Evolutionary conservation across 2,113 vertebrate species (phyloP).

Genomic region (Murina feae): DNA sequence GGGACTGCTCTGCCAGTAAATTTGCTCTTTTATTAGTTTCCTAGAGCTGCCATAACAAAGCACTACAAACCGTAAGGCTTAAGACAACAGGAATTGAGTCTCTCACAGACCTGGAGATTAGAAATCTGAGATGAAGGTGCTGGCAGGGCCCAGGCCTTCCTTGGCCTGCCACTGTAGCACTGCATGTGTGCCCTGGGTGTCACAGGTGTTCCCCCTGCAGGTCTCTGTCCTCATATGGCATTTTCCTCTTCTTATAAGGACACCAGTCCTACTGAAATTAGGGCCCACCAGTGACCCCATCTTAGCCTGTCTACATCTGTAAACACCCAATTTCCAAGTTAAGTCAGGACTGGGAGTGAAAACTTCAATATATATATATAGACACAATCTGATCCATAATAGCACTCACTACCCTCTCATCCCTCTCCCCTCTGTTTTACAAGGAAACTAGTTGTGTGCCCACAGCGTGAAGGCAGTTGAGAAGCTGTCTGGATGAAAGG

Average conservation of each 20-base stretch:
- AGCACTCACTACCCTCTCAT: neutral
- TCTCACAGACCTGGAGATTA: neutral
- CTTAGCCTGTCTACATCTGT: neutral
- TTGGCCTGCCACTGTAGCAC: fast-evolving
- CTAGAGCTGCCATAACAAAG: neutral
- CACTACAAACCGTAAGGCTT: neutral
- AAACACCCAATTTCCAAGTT: neutral
- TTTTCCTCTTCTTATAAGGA: neutral
- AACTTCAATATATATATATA: neutral
- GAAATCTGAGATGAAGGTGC: neutral
- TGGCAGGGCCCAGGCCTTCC: neutral
- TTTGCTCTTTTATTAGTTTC: neutral
- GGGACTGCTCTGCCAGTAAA: neutral
- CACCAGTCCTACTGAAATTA: neutral
- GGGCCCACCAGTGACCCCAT: neutral
- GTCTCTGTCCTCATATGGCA: neutral
- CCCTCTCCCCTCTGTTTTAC: neutral
- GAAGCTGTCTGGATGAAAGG: neutral
- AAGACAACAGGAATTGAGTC: neutral
- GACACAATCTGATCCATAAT: neutral
- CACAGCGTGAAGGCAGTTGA: neutral
- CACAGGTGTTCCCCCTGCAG: neutral
- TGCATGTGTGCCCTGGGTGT: neutral
- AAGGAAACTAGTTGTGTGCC: neutral
- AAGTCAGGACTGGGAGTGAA: neutral